These are phyloP conservation scores for Caenorhabditis inopinata DNA, from an alignment of 1,140 invertebrate species.

Conservation along the genomic window DNA sequence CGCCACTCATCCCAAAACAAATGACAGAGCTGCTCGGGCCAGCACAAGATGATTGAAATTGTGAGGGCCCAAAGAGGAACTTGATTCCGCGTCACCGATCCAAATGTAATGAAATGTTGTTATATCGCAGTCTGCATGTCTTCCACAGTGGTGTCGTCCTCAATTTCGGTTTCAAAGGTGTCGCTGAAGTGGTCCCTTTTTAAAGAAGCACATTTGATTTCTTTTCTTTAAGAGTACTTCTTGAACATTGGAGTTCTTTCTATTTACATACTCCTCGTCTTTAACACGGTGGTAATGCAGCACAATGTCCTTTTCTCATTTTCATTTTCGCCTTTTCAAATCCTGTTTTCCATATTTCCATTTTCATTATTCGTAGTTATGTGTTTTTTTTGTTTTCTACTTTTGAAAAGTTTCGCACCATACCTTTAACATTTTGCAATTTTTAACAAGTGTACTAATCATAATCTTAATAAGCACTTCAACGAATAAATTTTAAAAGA, in stretches of 20 bases:
- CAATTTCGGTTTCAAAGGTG: conserved; percentile 32
- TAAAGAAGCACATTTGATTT: neutral
- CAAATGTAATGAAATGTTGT: conserved; percentile 34
- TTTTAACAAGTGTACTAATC: neutral
- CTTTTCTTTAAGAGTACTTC: neutral
- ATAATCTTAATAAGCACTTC: neutral
- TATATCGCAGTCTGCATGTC: conserved; percentile 15
- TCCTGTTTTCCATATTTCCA: neutral
- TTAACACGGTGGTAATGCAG: too few relatives aligned
- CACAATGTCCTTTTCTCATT: neutral
- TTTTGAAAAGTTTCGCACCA: neutral
- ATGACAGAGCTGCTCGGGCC: neutral
- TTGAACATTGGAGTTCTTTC: neutral
- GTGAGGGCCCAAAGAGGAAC: conserved; percentile 19
- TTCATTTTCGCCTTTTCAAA: conserved; percentile 16
- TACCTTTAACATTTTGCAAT: neutral
- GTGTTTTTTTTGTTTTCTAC: neutral
- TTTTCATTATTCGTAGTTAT: neutral
- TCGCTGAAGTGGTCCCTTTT: neutral
- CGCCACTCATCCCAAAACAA: conserved; percentile 14
- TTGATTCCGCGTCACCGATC: conserved; percentile 33
- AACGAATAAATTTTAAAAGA: conserved; percentile 11
- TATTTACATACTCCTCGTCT: neutral
- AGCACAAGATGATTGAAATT: neutral
- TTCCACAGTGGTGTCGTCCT: conserved; percentile 30